Conservation (phyloP, 2,113 vertebrate genomes). For the Macaca fascicularis region DNA sequence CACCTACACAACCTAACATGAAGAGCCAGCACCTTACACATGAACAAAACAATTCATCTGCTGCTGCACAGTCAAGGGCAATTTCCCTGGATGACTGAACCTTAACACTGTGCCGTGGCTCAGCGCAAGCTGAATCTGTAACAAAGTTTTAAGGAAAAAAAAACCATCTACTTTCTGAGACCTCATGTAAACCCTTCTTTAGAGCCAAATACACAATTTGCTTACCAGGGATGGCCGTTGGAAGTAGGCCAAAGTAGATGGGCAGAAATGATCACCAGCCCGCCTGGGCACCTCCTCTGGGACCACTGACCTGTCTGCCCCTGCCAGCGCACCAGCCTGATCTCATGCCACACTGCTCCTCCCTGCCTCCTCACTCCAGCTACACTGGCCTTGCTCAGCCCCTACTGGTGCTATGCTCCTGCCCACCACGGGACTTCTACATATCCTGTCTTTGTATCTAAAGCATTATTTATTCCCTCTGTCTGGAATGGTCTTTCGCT, state of each 20-base stretch:
- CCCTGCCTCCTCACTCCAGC: neutral
- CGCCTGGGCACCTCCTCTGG: neutral
- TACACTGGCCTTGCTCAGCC: neutral
- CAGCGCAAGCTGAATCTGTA: neutral
- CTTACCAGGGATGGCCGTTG: neutral
- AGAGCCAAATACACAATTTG: neutral
- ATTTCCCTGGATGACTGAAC: neutral
- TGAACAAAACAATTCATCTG: neutral
- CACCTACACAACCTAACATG: neutral
- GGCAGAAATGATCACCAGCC: neutral
- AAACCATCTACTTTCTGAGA: neutral
- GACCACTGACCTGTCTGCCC: neutral
- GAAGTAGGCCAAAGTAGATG: neutral
- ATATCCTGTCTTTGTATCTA: neutral
- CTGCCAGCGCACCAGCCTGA: fast-evolving
- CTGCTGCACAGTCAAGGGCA: neutral
- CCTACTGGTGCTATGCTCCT: neutral
- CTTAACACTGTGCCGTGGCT: neutral
- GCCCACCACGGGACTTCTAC: neutral
- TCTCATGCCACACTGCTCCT: neutral
- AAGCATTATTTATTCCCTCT: neutral
- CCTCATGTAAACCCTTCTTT: neutral
- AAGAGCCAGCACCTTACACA: neutral
- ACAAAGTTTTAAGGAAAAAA: constrained; percentile 28
- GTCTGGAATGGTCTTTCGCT: neutral